Evolutionary conservation across 2,888 invertebrate species (phyloP).

Genomic region (Hoplodrina ambigua): DNA sequence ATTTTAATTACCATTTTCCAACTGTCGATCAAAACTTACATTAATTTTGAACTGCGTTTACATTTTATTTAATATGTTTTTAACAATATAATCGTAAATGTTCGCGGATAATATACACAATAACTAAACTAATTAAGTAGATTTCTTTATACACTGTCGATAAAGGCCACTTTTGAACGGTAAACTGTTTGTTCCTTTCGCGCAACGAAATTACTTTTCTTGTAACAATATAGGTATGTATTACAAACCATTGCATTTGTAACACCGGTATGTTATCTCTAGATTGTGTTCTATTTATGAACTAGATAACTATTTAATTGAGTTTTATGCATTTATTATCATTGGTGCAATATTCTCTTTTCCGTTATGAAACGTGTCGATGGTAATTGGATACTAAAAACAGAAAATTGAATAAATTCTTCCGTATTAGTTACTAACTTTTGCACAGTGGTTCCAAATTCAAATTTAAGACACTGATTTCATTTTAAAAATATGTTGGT

Average conservation of each 20-base stretch:
- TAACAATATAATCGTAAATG: no score
- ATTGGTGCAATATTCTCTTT: constrained; percentile 3
- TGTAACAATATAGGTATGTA: neutral
- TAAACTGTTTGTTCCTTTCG: neutral
- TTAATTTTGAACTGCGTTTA: no score
- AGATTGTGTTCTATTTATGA: constrained; percentile 7
- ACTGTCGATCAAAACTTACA: no score
- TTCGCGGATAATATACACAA: no score
- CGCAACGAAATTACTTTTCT: neutral
- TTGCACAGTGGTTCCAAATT: constrained; percentile 1
- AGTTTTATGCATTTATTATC: constrained; percentile 18
- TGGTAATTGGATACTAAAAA: neutral
- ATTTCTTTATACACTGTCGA: neutral
- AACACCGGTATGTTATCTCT: constrained; percentile 2
- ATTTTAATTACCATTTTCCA: no score
- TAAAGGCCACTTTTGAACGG: neutral
- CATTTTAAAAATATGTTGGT: no score
- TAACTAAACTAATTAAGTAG: no score
- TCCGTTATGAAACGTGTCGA: neutral
- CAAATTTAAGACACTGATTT: no score
- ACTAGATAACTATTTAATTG: constrained; percentile 4
- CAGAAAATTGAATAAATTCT: neutral
- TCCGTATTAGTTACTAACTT: neutral
- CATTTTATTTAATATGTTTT: no score
- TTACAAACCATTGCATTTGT: neutral